Evolutionary conservation across 2,888 invertebrate genomes (phyloP).

Genomic region (Muscina levida): DNA sequence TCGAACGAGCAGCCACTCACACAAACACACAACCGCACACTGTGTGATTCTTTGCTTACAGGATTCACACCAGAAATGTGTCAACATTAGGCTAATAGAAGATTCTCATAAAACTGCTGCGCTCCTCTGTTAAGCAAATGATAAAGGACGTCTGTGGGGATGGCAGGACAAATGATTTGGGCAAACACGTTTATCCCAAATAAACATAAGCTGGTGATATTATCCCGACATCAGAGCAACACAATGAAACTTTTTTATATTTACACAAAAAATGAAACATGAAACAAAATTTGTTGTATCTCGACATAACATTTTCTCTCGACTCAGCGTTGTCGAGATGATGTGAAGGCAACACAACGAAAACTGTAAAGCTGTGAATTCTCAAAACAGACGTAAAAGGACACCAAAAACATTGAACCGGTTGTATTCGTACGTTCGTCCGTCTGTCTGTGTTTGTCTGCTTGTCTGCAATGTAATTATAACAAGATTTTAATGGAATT

Average conservation of each 20-base stretch:
- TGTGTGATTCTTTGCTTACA: no score
- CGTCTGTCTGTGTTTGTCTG: background rate
- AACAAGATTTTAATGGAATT: background rate
- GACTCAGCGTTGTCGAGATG: no score
- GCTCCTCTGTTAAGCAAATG: no score
- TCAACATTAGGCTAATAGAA: slow-evolving; percentile 35
- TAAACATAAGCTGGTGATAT: slow-evolving; percentile 43
- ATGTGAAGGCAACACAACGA: no score
- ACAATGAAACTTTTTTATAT: background rate
- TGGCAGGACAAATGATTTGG: background rate
- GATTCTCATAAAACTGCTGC: no score
- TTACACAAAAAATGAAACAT: slow-evolving; percentile 5
- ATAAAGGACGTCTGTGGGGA: background rate
- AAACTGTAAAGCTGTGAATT: no score
- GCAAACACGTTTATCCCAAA: slow-evolving; percentile 50
- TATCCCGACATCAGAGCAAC: background rate
- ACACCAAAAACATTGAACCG: no score
- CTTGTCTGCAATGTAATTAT: background rate
- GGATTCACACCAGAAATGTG: background rate
- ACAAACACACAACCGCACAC: no score
- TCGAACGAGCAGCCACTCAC: no score
- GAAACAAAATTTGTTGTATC: background rate
- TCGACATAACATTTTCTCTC: background rate
- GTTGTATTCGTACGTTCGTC: no score
- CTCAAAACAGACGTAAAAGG: no score